Evolutionary conservation across 2,888 invertebrate species (phyloP), one percentile per base, ranked within the genome.

Genomic region (Hedychridium roseum): DNA sequence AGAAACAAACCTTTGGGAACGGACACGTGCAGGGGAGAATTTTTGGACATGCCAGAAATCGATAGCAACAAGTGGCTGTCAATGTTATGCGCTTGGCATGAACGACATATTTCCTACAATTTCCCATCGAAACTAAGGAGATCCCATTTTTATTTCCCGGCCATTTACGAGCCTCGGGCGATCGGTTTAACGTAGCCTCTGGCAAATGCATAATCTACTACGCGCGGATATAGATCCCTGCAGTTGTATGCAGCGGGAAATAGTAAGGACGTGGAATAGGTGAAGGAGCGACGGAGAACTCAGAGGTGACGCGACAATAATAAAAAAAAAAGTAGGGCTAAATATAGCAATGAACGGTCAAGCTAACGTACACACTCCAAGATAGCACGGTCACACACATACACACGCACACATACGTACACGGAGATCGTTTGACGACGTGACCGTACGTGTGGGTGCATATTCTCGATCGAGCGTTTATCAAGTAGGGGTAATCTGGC

Each of bases 331-430:
- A 55, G 54, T 49, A 34, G 28, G 35, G 56, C 68, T 70, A 72
- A 74, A 70, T 70, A 71, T 72, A 74, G 70, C 54, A 67, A 60
- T 69, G 71, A 69, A 69, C 66, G 64, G 60, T 61, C 60, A 59
- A 64, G 60, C 62, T 37, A 32, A 43, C n/a, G 4, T 30, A 27
- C 26, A n/a, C n/a, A n/a, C n/a, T n/a, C n/a, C n/a, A 23, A 16
- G 23, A 20, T 12, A 12, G 15, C 21, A 4, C 20, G 36, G 14
- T 17, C 15, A 11, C 14, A 12, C 9, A 4, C 3, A 35, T 30
- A 32, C 15, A 42, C 30, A 30, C 23, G 26, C 40, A 32, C 17
- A 38, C 12, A 40, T 42, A 14, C n/a, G 14, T 11, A 18, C 12
- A 35, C 38, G 43, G 32, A 43, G n/a, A n/a, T n/a, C n/a, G n/a